Evolutionary conservation across 2,797 vertebrate species (phyloP), one percentile per base, ranked within the genome.

Genomic region (Channallabes apus): DNA sequence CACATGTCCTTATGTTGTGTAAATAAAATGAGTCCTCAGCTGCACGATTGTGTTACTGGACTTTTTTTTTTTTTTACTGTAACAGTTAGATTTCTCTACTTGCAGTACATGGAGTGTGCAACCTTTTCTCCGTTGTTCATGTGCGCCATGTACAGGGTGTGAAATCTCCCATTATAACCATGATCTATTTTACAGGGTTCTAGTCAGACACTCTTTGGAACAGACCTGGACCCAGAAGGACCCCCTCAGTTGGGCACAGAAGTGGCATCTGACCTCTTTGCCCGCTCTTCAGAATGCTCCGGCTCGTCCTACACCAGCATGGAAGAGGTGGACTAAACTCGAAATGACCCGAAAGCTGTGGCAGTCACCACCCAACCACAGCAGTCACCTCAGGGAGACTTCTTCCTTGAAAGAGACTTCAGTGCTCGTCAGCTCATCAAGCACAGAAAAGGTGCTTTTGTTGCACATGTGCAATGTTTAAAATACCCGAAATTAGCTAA

Each of bases 231-330:
- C 87, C 90, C 97, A 0, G 97, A 98, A 89, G 97, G 94, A 89
- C 92, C 95, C 32, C 93, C 97, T 3, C 94, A 94, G n/a, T 91
- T 97, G 95, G 95, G 94, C 83, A 89, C 95, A 0, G 96, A 96
- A 91, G 93, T 95, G 82, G 91, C 94, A 32, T 93, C 97, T 1
- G 97, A 97, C 89, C 95, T 96, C 88, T 98, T 96, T 81, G 65
- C 93, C 86, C 95, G 95, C 92, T 88, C 97, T 0, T 91, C 95
- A 11, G 98, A 99, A 88, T 95, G 92, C 88, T 94, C 96, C 0
- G 90, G 96, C 41, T 95, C 96, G 14, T 97, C 97, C 86, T 98
- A 98, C 95, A 97, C 97, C 96, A 98, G 97, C 96, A 98, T 99
- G 97, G 98, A 99, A 94, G 97, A 99, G 93, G 97, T 99, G 92